Percentiles rank a stretch among this genome's conserved stretches.
Conservation (phyloP, 1,140 invertebrate species). For the Scaptodrosophila lebanonensis region DNA sequence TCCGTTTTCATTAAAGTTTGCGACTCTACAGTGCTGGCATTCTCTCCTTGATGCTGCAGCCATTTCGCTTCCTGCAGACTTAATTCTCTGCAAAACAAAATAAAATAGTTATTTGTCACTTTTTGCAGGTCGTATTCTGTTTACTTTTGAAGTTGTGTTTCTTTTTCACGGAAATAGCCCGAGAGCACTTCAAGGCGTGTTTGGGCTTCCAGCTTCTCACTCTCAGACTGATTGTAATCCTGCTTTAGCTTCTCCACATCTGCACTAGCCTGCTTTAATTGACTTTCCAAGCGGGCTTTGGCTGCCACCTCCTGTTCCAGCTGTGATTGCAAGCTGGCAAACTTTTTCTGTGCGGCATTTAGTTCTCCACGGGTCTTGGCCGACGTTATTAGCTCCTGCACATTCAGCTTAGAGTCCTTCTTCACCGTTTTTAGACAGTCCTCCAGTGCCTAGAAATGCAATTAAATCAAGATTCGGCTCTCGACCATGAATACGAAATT, state of each 20-base stretch:
- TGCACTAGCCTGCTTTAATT: slow-evolving; percentile 45
- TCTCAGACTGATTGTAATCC: slow-evolving; percentile 84
- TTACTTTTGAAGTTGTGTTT: slow-evolving; percentile 89
- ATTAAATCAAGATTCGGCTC: neutral
- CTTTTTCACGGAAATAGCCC: slow-evolving; percentile 92
- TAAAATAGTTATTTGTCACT: neutral
- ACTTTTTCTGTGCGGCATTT: slow-evolving; percentile 77
- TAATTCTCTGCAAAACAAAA: slow-evolving; percentile 81
- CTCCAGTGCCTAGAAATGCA: slow-evolving; percentile 61
- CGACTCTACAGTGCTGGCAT: slow-evolving; percentile 86
- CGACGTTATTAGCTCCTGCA: slow-evolving; percentile 76
- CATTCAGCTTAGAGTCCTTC: slow-evolving; percentile 73
- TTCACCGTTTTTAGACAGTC: slow-evolving; percentile 77
- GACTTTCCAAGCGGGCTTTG: slow-evolving; percentile 49
- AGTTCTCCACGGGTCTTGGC: slow-evolving; percentile 79
- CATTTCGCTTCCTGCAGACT: slow-evolving; percentile 88
- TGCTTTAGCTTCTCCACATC: slow-evolving; percentile 79
- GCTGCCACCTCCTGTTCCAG: slow-evolving; percentile 76
- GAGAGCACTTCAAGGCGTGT: slow-evolving; percentile 90
- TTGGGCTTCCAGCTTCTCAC: slow-evolving; percentile 87
- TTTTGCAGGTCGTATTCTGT: neutral
- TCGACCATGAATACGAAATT: neutral
- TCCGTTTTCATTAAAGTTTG: slow-evolving; percentile 87
- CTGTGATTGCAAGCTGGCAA: slow-evolving; percentile 65
- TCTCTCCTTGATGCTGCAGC: slow-evolving; percentile 90